Conservation (phyloP, 2,113 vertebrate genomes). For the Tachysurus fulvidraco region DNA sequence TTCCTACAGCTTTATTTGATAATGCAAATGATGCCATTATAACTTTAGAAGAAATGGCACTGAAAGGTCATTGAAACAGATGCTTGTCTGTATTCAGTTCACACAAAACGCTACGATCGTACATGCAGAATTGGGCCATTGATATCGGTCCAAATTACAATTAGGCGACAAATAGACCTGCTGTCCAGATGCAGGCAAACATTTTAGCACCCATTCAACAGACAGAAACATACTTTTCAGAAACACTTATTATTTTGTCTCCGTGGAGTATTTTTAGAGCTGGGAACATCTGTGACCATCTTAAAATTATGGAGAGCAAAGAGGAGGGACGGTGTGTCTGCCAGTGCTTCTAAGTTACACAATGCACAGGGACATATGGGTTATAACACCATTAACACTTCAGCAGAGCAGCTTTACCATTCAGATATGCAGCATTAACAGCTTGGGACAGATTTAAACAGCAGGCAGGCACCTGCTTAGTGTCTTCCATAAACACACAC, state of each 20-base stretch:
- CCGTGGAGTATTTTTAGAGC: not conserved
- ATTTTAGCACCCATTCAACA: slow-evolving; percentile 4
- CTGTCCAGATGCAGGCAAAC: not conserved
- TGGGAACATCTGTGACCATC: not conserved
- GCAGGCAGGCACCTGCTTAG: slow-evolving; percentile 33
- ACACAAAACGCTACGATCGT: not conserved
- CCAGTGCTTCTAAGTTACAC: slow-evolving; percentile 28
- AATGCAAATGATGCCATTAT: slow-evolving; percentile 41
- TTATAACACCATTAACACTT: slow-evolving; percentile 34
- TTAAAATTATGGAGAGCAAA: slow-evolving; percentile 20
- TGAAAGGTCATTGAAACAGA: slow-evolving; percentile 36
- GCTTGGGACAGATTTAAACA: slow-evolving; percentile 41
- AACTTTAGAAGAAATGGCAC: slow-evolving; percentile 14
- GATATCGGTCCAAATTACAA: not conserved
- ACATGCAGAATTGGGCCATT: not conserved
- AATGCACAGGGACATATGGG: slow-evolving; percentile 23
- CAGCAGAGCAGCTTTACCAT: slow-evolving; percentile 20
- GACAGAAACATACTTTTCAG: not conserved
- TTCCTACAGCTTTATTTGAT: not conserved
- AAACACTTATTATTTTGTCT: slow-evolving; percentile 1
- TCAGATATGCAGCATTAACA: slow-evolving; percentile 33
- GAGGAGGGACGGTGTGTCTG: slow-evolving; percentile 15
- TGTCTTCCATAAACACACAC: slow-evolving; percentile 1
- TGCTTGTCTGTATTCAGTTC: slow-evolving; percentile 1
- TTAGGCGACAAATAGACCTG: slow-evolving; percentile 1